Conservation (phyloP, 2,797 vertebrate genomes). For the Xiphophorus birchmanni region DNA sequence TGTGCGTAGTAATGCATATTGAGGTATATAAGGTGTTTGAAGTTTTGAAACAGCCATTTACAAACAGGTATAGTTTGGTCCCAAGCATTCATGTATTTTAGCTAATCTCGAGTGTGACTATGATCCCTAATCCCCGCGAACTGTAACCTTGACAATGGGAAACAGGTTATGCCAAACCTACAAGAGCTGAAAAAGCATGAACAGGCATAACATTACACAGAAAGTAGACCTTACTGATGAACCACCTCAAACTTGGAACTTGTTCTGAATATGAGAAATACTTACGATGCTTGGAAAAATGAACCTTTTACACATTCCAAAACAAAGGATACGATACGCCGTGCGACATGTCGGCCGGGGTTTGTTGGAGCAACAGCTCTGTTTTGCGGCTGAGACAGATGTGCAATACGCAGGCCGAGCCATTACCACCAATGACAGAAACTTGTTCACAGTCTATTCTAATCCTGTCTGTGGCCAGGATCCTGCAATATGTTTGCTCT, state of each 20-base stretch:
- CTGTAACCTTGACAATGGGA: background rate
- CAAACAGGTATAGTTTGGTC: background rate
- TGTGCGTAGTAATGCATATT: background rate
- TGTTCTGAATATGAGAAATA: slow-evolving; percentile 42
- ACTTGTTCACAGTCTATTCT: background rate
- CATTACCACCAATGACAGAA: background rate
- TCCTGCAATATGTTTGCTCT: background rate
- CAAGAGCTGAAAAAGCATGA: background rate
- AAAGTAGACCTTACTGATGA: slow-evolving; percentile 29
- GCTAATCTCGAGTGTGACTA: background rate
- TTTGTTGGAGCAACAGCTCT: slow-evolving; percentile 25
- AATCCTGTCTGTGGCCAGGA: background rate
- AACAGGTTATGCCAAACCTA: background rate
- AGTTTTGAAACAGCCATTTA: background rate
- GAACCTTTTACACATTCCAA: slow-evolving; percentile 11
- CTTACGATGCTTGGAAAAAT: slow-evolving; percentile 11
- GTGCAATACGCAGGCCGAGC: background rate
- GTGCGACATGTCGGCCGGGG: slow-evolving; percentile 22
- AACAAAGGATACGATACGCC: slow-evolving; percentile 13
- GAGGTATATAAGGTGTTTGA: background rate
- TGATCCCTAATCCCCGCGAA: background rate
- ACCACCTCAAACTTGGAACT: slow-evolving; percentile 24
- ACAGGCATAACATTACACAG: background rate
- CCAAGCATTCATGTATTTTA: background rate
- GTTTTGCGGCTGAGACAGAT: slow-evolving; percentile 12